These are phyloP conservation scores for Melipona beecheii DNA, from an alignment of 2,888 invertebrate genomes.

Conservation along the genomic window DNA sequence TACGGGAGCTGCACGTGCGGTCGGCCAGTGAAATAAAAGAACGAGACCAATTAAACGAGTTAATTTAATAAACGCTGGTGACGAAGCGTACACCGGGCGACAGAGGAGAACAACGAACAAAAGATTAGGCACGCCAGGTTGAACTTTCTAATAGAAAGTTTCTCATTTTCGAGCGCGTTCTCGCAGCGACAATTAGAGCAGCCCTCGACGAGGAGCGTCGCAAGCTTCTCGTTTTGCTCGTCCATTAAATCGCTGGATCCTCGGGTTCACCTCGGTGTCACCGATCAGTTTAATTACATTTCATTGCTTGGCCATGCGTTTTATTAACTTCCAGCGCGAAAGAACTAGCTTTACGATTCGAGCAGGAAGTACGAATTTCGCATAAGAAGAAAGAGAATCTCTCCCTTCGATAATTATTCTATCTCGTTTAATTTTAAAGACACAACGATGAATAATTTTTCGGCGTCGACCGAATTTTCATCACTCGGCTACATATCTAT, in stretches of 20 bases:
- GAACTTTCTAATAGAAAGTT: slow-evolving; percentile 62
- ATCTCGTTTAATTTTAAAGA: too few species aligned
- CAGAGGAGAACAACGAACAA: slow-evolving; percentile 35
- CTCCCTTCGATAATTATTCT: too few species aligned
- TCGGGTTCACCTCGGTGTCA: background rate
- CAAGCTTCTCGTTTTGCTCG: background rate
- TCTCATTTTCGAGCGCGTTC: slow-evolving; percentile 28
- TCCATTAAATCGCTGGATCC: background rate
- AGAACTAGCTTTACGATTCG: background rate
- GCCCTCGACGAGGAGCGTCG: slow-evolving; percentile 3
- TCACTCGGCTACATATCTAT: too few species aligned
- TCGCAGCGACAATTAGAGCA: slow-evolving; percentile 13
- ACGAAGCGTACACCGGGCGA: slow-evolving; percentile 26
- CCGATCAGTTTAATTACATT: background rate
- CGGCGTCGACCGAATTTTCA: too few species aligned
- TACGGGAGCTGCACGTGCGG: slow-evolving; percentile 49
- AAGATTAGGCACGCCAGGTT: slow-evolving; percentile 55
- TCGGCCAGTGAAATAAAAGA: slow-evolving; percentile 63
- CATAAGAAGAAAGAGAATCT: too few species aligned
- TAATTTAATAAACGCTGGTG: slow-evolving; percentile 76
- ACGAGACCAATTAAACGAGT: slow-evolving; percentile 76
- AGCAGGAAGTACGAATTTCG: too few species aligned
- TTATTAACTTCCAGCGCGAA: background rate
- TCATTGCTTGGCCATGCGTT: background rate
- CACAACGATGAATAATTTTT: too few species aligned